Percentiles rank a stretch among this genome's conserved stretches.
phyloP scores from a whole-genome alignment of 2,113 vertebrate species.

The Ahaetulla prasina region DNA sequence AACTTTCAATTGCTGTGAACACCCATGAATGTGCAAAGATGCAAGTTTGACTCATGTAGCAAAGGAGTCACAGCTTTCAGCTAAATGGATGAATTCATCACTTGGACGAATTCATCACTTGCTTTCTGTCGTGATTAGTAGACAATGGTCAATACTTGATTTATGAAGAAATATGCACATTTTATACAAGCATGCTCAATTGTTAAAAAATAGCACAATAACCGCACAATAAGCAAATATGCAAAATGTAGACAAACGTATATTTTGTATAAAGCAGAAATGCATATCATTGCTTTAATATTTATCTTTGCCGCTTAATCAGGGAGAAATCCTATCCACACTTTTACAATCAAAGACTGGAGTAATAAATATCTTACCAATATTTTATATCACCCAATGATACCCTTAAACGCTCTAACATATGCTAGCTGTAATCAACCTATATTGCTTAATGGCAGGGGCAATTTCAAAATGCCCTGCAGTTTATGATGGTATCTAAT shows the following conservation, averaged over 20 bases:
- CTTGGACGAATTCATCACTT: background rate
- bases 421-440: constrained; percentile 36
- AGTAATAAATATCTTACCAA: constrained; percentile 18
- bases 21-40: background rate
- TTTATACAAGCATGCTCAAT: background rate
- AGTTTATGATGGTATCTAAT: constrained; percentile 42
- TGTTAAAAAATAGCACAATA: background rate
- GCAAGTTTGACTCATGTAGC: background rate
- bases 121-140: background rate
- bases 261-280: constrained; percentile 14
- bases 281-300: background rate
- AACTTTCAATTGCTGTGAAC: background rate
- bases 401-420: constrained; percentile 24
- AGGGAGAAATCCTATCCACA: background rate
- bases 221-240: background rate
- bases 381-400: constrained; percentile 32
- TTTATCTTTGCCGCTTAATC: background rate
- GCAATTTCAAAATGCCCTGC: constrained; percentile 8
- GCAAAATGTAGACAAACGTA: background rate
- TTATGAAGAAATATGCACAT: background rate
- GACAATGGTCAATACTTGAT: background rate
- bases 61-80: background rate
- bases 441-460: constrained; percentile 26
- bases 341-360: constrained; percentile 12
- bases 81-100: background rate